phyloP scores from a whole-genome alignment of 2,888 invertebrate species.

The Orchestes rusci region DNA sequence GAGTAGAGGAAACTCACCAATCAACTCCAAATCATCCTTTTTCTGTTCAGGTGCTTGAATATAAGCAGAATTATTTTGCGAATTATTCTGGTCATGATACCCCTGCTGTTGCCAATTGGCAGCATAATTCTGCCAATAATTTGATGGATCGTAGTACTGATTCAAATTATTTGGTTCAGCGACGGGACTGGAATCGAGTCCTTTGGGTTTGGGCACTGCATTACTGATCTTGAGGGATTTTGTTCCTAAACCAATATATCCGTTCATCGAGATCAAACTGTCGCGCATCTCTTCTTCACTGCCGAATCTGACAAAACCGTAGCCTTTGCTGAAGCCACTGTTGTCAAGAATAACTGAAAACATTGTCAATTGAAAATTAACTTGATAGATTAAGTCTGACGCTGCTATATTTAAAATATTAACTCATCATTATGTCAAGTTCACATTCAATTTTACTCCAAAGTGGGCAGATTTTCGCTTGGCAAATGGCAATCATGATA shows the following conservation, averaged over 20 bases:
- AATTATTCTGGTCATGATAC: slow-evolving; percentile 43
- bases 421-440: no score
- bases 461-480: no score
- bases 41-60: slow-evolving; percentile 27
- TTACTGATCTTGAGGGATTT: slow-evolving; percentile 88
- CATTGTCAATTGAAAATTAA: not conserved
- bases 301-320: slow-evolving; percentile 92
- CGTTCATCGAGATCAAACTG: slow-evolving; percentile 89
- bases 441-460: no score
- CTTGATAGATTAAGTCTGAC: no score
- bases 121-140: slow-evolving; percentile 82
- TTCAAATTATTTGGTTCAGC: slow-evolving; percentile 37
- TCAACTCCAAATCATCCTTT: slow-evolving; percentile 64
- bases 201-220: slow-evolving; percentile 80
- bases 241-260: slow-evolving; percentile 78
- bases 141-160: slow-evolving; percentile 71
- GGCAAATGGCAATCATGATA: no score
- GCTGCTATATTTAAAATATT: no score
- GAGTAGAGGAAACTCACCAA: slow-evolving; percentile 47
- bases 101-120: slow-evolving; percentile 60
- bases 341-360: slow-evolving; percentile 77
- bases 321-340: slow-evolving; percentile 88
- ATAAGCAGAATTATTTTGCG: slow-evolving; percentile 12
- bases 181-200: slow-evolving; percentile 40
- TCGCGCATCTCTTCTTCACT: slow-evolving; percentile 91